Base-by-base conservation (phyloP, 2,797 vertebrate species). In the Helicolenus hilgendorfi region DNA sequence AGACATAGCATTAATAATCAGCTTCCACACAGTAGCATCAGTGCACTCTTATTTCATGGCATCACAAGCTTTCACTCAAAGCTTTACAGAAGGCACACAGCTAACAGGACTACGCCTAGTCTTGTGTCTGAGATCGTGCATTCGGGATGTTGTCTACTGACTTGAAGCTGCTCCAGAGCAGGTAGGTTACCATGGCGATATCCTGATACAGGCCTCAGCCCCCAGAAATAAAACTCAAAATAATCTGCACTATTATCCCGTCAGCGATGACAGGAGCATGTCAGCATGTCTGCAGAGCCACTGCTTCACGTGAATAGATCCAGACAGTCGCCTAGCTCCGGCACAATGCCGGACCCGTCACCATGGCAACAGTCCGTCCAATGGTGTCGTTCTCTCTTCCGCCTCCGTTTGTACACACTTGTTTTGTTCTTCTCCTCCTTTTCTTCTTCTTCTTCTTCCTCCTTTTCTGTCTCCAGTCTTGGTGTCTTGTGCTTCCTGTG, bases 401-500 rank as follows among this genome's bases (percentile, higher is more conserved):
- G 68, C 81, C 92, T 91, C 22, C 86, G 71, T 76, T 78, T 87
- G 31, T 95, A 94, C 11, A 93, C 83, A 5, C n/a, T 62, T 27
- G 11, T 69, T 35, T 73, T 35, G 5, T 49, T 62, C 22, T 41
- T 24, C 36, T 81, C 33, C 5, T 77, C 41, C 20, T 64, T 15
- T 29, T 63, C 11, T 33, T 26, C 7, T 45, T 59, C 22, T 24
- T 27, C 31, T 78, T 49, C 29, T 4, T 76, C 55, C 20, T 58
- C 2, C 0, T 62, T 58, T 8, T 38, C 67, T 7, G 55, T 77
- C 41, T 85, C 75, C 11, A 0, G 41, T 13, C 27, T 15, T 15
- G 22, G 2, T 26, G 0, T 22, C 24, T 33, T 49, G 72, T 10
- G 26, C 33, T 15, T 86, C 81, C 68, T 75, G 78, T 31, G 76